These are phyloP conservation scores for Amiota communis DNA, from an alignment of 2,888 invertebrate genomes.

Conservation along the genomic window DNA sequence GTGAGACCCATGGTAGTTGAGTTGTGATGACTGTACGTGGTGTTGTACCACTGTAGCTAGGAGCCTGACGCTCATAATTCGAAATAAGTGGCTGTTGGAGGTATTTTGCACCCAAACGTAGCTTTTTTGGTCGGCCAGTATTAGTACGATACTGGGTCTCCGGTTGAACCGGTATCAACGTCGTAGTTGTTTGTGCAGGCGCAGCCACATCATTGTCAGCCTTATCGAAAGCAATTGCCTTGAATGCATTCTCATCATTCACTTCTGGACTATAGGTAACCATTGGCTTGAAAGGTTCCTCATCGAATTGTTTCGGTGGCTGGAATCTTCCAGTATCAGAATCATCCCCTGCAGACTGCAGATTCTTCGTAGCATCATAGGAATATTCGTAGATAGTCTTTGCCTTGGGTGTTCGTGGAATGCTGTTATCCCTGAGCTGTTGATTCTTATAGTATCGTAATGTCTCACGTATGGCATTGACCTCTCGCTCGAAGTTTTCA, in stretches of 20 bases:
- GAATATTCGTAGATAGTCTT: constrained; percentile 82
- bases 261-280: constrained; percentile 74
- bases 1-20: constrained; percentile 57
- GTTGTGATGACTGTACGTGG: constrained; percentile 77
- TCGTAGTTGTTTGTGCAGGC: constrained; percentile 37
- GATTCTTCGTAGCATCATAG: constrained; percentile 76
- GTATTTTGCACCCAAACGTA: constrained; percentile 49
- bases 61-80: constrained; percentile 21
- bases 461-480: constrained; percentile 79
- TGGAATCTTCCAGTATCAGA: constrained; percentile 50
- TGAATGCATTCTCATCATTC: constrained; percentile 69
- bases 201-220: constrained; percentile 71
- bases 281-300: constrained; percentile 79
- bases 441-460: constrained; percentile 78
- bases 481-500: constrained; percentile 79
- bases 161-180: constrained; percentile 48
- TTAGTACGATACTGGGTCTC: constrained; percentile 32
- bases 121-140: constrained; percentile 41
- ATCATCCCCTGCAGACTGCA: constrained; percentile 1
- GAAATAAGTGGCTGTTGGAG: constrained; percentile 41
- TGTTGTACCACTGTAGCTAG: constrained; percentile 75
- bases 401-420: constrained; percentile 71
- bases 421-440: constrained; percentile 72
- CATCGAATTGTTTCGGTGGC: constrained; percentile 74
- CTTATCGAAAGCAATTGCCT: constrained; percentile 73